Evolutionary conservation across 2,888 invertebrate species (phyloP), one percentile per base, ranked within the genome.

Genomic region (Ophioninae sp.): DNA sequence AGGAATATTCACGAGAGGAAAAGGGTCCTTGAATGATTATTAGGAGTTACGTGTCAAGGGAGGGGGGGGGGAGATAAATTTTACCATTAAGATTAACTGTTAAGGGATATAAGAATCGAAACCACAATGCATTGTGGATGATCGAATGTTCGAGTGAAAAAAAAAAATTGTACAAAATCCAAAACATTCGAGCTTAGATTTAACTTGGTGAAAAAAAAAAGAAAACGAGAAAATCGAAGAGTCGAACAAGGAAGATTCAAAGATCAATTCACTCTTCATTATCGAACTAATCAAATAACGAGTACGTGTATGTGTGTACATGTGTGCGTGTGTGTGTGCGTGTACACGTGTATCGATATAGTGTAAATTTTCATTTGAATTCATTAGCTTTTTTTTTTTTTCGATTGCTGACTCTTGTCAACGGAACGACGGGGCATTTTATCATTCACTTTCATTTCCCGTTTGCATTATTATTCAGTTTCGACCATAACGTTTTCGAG

Each of bases 111-210:
- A 50, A 50, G 50, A 81, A 81, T 80, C 82, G 73, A 77, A 77
- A 80, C 77, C 72, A 59, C 77, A 80, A 83, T 83, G 80, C 73
- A 80, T 74, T 68, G 57, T 74, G 68, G 70, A 80, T 65, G 65
- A 74, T 50, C 64, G 69, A 80, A 72, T 73, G 73, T 68, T 64
- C 23, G 73, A 77, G 77, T 68, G 68, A 62, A 74, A 41, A 30
- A 30, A 30, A 30, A 30, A 62, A 73, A 80, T 79, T 84, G 84
- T 84, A 81, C 81, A 82, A 84, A 84, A 84, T 84, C 76, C 72
- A 76, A 44, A 76, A 79, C 50, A 75, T 69, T 80, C 68, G 70
- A 81, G 79, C 65, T 44, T 81, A 75, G 61, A 76, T 76, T 72
- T 68, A 79, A 81, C 72, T 76, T 67, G 44, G 65, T 20, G 13